Conservation (phyloP, 2,113 vertebrate genomes). For the Erinaceus europaeus region DNA sequence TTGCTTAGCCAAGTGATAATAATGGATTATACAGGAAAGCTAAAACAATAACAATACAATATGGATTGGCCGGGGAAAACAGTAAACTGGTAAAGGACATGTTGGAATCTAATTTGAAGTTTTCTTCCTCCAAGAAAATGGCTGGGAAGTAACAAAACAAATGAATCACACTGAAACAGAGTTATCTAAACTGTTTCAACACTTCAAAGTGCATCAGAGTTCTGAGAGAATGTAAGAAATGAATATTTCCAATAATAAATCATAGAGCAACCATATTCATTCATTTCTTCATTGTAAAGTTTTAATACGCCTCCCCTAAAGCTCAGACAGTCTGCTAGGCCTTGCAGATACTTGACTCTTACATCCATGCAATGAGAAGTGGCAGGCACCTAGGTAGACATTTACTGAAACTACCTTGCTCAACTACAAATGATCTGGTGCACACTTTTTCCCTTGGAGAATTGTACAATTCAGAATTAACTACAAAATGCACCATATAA, state of each 20-base stretch:
- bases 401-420: neutral
- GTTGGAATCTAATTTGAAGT: constrained; percentile 54
- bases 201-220: neutral
- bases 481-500: neutral
- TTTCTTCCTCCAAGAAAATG: constrained; percentile 53
- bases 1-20: constrained; percentile 56
- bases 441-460: neutral
- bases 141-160: constrained; percentile 11
- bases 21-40: constrained; percentile 34
- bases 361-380: neutral
- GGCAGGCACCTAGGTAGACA: neutral
- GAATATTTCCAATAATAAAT: neutral
- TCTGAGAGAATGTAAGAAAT: neutral
- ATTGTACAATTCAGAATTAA: neutral
- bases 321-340: neutral
- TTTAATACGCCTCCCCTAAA: neutral
- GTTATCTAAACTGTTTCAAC: neutral
- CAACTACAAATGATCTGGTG: neutral
- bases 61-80: constrained; percentile 30
- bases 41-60: constrained; percentile 38
- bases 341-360: neutral
- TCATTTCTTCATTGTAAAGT: neutral
- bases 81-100: constrained; percentile 16
- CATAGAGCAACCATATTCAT: neutral
- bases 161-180: neutral